A percentile compares a stretch with the other conserved stretches of the same genome.
These are phyloP conservation scores for Thalassophryne amazonica DNA, from an alignment of 2,797 vertebrate species.

Conservation along the genomic window DNA sequence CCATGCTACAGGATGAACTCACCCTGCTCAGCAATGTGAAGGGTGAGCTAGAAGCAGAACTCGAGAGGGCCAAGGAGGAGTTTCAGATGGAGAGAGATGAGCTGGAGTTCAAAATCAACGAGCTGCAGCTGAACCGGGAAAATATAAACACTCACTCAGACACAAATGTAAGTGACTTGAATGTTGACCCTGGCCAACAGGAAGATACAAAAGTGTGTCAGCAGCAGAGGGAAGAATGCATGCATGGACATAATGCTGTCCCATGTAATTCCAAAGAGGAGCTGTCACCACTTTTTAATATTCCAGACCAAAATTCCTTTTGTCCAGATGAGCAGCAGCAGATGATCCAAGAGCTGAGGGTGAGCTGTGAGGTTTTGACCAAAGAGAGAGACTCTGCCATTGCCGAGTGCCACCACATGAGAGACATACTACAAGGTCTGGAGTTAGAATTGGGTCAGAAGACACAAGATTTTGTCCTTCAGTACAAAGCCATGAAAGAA, in stretches of 20 bases:
- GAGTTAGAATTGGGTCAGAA: conserved; percentile 85
- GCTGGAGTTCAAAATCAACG: conserved; percentile 95
- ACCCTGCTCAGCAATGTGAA: conserved; percentile 90
- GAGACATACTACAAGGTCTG: conserved; percentile 81
- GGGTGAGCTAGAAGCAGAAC: conserved; percentile 86
- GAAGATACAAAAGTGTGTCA: conserved; percentile 67
- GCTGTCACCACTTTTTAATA: not conserved
- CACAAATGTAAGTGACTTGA: not conserved
- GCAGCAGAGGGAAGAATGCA: conserved; percentile 63
- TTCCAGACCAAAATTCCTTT: conserved; percentile 10
- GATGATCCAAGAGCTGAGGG: conserved; percentile 76
- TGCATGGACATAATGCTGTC: conserved; percentile 8
- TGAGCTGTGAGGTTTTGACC: conserved; percentile 73
- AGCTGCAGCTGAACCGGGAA: conserved; percentile 87
- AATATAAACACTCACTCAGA: conserved; percentile 50
- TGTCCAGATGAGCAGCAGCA: conserved; percentile 26
- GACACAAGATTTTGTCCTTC: conserved; percentile 84
- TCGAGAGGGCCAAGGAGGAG: conserved; percentile 84
- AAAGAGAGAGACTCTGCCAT: conserved; percentile 83
- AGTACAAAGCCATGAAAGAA: conserved; percentile 86
- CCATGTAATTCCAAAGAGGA: conserved; percentile 8
- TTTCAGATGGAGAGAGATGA: conserved; percentile 91
- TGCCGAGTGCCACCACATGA: conserved; percentile 81
- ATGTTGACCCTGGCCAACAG: conserved; percentile 52
- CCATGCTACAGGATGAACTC: conserved; percentile 91